A percentile compares a stretch with the other conserved stretches of the same genome.
phyloP scores from a whole-genome alignment of 1,140 invertebrate species.

The Eumeta japonica region DNA sequence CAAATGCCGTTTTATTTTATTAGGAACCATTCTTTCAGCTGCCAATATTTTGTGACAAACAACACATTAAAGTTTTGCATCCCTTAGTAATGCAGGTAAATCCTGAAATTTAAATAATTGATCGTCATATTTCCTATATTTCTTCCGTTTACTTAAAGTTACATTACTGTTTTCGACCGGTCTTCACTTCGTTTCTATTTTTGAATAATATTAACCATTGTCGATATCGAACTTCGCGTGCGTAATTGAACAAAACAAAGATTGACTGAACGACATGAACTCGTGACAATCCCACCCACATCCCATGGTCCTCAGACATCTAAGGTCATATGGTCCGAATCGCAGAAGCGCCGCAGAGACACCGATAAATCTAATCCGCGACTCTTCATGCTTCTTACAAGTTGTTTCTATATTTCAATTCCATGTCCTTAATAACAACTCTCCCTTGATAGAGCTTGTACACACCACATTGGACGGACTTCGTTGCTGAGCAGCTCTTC shows the following conservation, averaged over 20 bases:
- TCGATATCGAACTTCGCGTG: slow-evolving; percentile 1
- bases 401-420: too few relatives aligned
- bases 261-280: not conserved
- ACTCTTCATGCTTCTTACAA: too few relatives aligned
- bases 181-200: too few relatives aligned
- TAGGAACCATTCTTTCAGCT: not conserved
- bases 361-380: too few relatives aligned
- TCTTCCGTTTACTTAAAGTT: not conserved
- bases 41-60: not conserved
- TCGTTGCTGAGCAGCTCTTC: too few relatives aligned
- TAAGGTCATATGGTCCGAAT: too few relatives aligned
- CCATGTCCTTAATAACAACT: too few relatives aligned
- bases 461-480: too few relatives aligned
- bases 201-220: not conserved
- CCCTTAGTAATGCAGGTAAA: not conserved
- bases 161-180: not conserved
- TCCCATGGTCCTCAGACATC: too few relatives aligned
- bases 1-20: not conserved
- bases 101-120: not conserved
- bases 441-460: too few relatives aligned
- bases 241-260: not conserved
- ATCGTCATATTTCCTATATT: not conserved
- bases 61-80: not conserved
- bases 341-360: too few relatives aligned
- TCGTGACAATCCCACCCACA: too few relatives aligned